Evolutionary conservation across 2,797 vertebrate genomes (phyloP).

Genomic region (Sebastes itinus): DNA sequence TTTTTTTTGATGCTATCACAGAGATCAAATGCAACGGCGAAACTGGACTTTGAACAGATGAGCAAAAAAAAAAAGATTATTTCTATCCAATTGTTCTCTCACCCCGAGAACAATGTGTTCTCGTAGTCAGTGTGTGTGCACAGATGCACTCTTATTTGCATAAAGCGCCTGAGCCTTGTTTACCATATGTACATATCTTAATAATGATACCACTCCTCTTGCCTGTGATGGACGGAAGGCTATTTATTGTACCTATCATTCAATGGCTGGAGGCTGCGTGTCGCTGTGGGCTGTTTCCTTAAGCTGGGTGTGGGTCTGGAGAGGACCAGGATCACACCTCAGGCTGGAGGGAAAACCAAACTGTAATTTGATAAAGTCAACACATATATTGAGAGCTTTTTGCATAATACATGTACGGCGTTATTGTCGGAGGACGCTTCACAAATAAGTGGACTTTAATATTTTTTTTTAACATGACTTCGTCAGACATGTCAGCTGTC

Average conservation of each 20-base stretch:
- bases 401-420: not conserved
- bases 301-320: constrained; percentile 52
- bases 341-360: constrained; percentile 60
- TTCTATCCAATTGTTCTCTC: not conserved
- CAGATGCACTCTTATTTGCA: constrained; percentile 35
- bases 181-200: constrained; percentile 26
- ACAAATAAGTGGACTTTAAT: not conserved
- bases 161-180: constrained; percentile 23
- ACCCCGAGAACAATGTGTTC: constrained; percentile 15
- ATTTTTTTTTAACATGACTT: not conserved
- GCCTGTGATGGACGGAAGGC: constrained; percentile 16
- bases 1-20: not conserved
- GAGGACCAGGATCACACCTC: constrained; percentile 60
- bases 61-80: not conserved
- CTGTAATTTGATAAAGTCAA: constrained; percentile 75
- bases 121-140: not conserved
- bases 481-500: constrained; percentile 12
- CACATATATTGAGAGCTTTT: constrained; percentile 28
- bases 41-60: constrained; percentile 1
- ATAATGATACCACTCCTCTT: constrained; percentile 1
- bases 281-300: constrained; percentile 61
- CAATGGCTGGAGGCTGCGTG: constrained; percentile 31
- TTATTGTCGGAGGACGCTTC: not conserved
- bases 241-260: constrained; percentile 27
- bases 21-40: not conserved